Percentiles rank a stretch among this genome's conserved stretches.
phyloP scores from a whole-genome alignment of 2,113 vertebrate genomes.

The Phylloscopus trochilus region DNA sequence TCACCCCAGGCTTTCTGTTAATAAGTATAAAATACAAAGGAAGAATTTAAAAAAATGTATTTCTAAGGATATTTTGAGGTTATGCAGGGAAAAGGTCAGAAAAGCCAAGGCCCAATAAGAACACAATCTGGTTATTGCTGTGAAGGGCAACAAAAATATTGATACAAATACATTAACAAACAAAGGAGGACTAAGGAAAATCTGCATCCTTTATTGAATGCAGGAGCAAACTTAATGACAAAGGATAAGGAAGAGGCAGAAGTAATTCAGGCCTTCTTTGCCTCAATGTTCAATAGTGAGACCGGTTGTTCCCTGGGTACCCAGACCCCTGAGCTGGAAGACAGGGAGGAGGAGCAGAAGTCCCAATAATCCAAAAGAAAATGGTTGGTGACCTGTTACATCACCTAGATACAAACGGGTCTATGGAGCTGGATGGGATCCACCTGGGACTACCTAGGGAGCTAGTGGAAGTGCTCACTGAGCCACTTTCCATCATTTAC shows the following conservation, averaged over 20 bases:
- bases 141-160: neutral
- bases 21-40: neutral
- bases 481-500: neutral
- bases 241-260: neutral
- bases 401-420: neutral
- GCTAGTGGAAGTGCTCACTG: neutral
- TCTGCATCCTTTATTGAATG: neutral
- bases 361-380: neutral
- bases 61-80: neutral
- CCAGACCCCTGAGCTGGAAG: neutral
- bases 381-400: accelerated
- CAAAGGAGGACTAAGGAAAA: neutral
- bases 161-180: neutral
- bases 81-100: neutral
- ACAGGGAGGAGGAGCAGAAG: neutral
- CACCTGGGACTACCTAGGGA: neutral
- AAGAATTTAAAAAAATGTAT: neutral
- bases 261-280: neutral
- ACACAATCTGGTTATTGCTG: neutral
- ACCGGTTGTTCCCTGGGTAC: neutral
- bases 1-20: neutral
- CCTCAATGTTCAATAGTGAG: neutral
- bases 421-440: neutral
- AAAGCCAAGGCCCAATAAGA: neutral
- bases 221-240: neutral